Conservation (phyloP, 2,797 vertebrate species). For the Channa striata region DNA sequence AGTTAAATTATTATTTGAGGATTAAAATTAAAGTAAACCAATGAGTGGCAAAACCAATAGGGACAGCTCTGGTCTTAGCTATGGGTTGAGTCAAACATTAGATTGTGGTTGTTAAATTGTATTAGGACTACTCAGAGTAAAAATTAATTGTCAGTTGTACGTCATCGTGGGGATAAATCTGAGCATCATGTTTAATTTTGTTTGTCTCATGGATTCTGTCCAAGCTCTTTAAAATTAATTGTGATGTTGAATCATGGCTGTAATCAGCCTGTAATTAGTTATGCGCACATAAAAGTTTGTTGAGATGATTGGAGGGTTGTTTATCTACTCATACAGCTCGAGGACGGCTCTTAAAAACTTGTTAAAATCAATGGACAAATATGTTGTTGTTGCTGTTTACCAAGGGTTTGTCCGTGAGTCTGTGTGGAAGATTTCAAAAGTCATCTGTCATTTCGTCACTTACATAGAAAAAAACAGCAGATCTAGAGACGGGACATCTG, state of each 20-base stretch:
- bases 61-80: neutral
- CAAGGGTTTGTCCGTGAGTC: neutral
- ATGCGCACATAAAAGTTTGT: constrained; percentile 35
- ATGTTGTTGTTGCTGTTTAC: neutral
- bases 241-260: constrained; percentile 17
- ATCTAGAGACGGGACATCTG: neutral
- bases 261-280: constrained; percentile 57
- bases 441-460: neutral
- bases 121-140: constrained; percentile 24
- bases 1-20: constrained; percentile 1
- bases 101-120: constrained; percentile 46
- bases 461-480: neutral
- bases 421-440: neutral
- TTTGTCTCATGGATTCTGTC: constrained; percentile 7
- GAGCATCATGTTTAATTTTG: neutral
- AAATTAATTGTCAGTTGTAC: constrained; percentile 29
- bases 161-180: neutral
- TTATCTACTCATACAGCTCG: constrained; percentile 14
- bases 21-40: neutral
- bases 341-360: neutral
- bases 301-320: constrained; percentile 43
- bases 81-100: constrained; percentile 27
- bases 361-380: neutral
- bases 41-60: neutral
- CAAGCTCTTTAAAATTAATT: constrained; percentile 36